Evolutionary conservation across 1,140 invertebrate species (phyloP).

Genomic region (Babylonia areolata): DNA sequence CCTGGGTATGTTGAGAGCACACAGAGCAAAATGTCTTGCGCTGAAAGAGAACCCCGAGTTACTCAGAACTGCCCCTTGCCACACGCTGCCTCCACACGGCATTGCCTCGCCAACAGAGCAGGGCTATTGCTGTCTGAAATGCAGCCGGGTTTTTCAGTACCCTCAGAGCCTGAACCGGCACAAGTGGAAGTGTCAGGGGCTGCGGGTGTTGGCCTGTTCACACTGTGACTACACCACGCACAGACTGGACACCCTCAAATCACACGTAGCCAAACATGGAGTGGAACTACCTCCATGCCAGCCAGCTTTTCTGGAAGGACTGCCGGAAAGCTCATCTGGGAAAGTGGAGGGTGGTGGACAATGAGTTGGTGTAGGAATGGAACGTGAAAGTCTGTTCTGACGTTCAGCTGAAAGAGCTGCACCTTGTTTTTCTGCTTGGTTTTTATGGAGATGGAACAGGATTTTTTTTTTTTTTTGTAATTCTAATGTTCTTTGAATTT

Average conservation of each 20-base stretch:
- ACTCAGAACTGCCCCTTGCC: not conserved
- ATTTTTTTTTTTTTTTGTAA: too few species aligned
- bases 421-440: too few species aligned
- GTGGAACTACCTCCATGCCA: not conserved
- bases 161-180: slow-evolving; percentile 44
- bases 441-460: too few species aligned
- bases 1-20: not conserved
- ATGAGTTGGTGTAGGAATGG: not conserved
- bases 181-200: slow-evolving; percentile 47
- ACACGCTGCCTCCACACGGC: not conserved
- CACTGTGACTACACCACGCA: slow-evolving; percentile 33
- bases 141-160: slow-evolving; percentile 38
- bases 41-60: not conserved
- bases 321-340: not conserved
- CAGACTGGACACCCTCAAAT: slow-evolving; percentile 38
- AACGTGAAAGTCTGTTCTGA: too few species aligned
- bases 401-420: too few species aligned
- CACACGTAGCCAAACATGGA: slow-evolving; percentile 16
- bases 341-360: not conserved
- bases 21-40: not conserved
- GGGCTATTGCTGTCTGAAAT: slow-evolving; percentile 26
- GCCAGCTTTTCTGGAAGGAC: not conserved
- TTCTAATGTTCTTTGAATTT: too few species aligned
- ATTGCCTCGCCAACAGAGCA: not conserved
- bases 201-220: slow-evolving; percentile 32